Percentiles rank a stretch among this genome's conserved stretches.
Evolutionary conservation across 2,888 invertebrate genomes (phyloP).

Genomic region (Trilocha varians): DNA sequence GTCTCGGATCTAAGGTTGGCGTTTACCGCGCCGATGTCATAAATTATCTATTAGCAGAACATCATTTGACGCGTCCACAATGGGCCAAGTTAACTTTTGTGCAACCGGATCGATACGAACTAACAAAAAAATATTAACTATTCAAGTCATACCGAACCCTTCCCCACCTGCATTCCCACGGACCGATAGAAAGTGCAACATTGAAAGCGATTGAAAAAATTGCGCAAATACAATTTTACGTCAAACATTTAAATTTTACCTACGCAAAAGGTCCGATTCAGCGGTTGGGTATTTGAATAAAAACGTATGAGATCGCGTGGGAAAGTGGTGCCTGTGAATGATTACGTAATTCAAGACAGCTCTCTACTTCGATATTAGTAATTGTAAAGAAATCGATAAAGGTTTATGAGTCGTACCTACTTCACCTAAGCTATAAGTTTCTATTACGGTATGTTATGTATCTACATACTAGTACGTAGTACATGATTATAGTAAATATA

Average conservation of each 20-base stretch:
- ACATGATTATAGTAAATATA: no score
- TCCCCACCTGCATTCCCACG: constrained; percentile 73
- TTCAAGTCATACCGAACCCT: constrained; percentile 48
- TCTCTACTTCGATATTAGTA: background rate
- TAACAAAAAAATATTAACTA: constrained; percentile 38
- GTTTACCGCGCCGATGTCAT: constrained; percentile 51
- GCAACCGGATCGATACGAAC: constrained; percentile 49
- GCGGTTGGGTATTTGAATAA: constrained; percentile 36
- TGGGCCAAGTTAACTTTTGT: constrained; percentile 61
- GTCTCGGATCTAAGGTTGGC: constrained; percentile 34
- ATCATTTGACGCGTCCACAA: constrained; percentile 65
- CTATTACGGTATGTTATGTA: no score
- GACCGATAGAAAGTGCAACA: constrained; percentile 58
- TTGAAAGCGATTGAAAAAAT: constrained; percentile 36
- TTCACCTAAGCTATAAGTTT: no score
- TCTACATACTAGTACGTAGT: no score
- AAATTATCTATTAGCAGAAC: constrained; percentile 70
- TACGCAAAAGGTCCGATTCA: constrained; percentile 46
- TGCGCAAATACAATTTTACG: constrained; percentile 64
- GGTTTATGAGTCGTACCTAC: no score
- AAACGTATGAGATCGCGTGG: constrained; percentile 43
- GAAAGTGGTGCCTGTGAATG: constrained; percentile 33
- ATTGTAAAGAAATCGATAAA: background rate
- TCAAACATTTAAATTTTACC: constrained; percentile 59
- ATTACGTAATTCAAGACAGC: constrained; percentile 16